phyloP scores from a whole-genome alignment of 92 coral and sea anemone genomes.

The Bergia puertoricense region DNA sequence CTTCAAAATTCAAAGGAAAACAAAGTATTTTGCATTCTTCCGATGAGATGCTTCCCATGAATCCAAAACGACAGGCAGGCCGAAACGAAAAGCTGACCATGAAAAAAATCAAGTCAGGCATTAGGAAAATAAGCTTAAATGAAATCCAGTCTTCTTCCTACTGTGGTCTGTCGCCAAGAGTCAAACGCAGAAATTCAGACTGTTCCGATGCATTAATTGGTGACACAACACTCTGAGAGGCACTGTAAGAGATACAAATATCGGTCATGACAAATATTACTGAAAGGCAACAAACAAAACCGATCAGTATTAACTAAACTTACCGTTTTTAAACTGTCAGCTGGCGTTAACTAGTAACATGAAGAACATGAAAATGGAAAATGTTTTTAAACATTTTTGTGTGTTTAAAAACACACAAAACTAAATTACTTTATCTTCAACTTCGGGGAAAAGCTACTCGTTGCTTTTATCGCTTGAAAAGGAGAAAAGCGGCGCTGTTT shows the following conservation, averaged over 20 bases:
- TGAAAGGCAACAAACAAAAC: too few relatives aligned
- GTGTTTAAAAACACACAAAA: too few relatives aligned
- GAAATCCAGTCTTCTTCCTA: slow-evolving; percentile 5
- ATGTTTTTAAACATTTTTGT: too few relatives aligned
- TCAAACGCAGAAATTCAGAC: not conserved
- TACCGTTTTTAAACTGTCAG: too few relatives aligned
- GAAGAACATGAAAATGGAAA: too few relatives aligned
- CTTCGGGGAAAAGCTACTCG: too few relatives aligned
- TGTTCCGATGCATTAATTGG: slow-evolving; percentile 20
- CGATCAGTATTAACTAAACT: too few relatives aligned
- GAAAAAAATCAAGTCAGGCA: slow-evolving; percentile 13
- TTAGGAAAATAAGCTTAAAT: slow-evolving; percentile 23
- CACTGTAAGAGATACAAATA: not conserved
- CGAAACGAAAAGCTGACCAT: not conserved
- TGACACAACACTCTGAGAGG: not conserved
- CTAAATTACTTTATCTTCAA: too few relatives aligned
- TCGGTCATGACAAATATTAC: not conserved
- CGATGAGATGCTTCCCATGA: not conserved
- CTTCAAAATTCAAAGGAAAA: not conserved
- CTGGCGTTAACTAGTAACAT: too few relatives aligned
- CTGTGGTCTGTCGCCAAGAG: not conserved
- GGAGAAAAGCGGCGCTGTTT: too few relatives aligned
- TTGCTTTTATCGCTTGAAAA: too few relatives aligned
- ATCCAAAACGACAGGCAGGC: not conserved
- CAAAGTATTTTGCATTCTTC: not conserved